Evolutionary conservation across 1,140 invertebrate genomes (phyloP).

Genomic region (Macrocentrus cingulum): DNA sequence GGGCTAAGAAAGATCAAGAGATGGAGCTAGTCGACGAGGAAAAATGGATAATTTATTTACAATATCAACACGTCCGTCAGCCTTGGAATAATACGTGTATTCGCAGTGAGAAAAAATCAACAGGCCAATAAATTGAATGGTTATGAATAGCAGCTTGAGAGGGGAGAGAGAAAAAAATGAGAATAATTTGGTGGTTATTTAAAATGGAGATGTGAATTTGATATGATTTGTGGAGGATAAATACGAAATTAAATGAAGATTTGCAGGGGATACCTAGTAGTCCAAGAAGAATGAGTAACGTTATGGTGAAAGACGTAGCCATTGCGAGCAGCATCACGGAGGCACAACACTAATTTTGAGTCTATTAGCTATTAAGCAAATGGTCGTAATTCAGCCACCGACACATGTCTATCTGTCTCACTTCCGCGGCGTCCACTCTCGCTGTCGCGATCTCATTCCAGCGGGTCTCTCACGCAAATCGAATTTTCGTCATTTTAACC

Average conservation of each 20-base stretch:
- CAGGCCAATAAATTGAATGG: neutral
- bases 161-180: slow-evolving; percentile 15
- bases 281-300: slow-evolving; percentile 45
- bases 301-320: slow-evolving; percentile 47
- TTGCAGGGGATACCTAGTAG: slow-evolving; percentile 46
- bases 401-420: slow-evolving; percentile 40
- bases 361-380: slow-evolving; percentile 51
- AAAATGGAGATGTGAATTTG: slow-evolving; percentile 6
- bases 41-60: slow-evolving; percentile 2
- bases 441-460: slow-evolving; percentile 30
- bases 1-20: slow-evolving; percentile 1
- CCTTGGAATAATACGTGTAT: slow-evolving; percentile 11
- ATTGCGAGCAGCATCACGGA: slow-evolving; percentile 49
- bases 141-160: too few relatives aligned
- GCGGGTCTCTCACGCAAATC: slow-evolving; percentile 29
- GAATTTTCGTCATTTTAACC: slow-evolving; percentile 33
- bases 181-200: neutral
- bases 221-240: too few relatives aligned
- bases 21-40: neutral
- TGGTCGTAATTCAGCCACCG: slow-evolving; percentile 50
- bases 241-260: neutral
- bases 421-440: slow-evolving; percentile 5
- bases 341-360: slow-evolving; percentile 52
- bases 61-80: slow-evolving; percentile 5
- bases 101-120: neutral